Percentiles rank a stretch among this genome's conserved stretches.
Evolutionary conservation across 2,888 invertebrate species (phyloP).

Genomic region (Bimastos eiseni): DNA sequence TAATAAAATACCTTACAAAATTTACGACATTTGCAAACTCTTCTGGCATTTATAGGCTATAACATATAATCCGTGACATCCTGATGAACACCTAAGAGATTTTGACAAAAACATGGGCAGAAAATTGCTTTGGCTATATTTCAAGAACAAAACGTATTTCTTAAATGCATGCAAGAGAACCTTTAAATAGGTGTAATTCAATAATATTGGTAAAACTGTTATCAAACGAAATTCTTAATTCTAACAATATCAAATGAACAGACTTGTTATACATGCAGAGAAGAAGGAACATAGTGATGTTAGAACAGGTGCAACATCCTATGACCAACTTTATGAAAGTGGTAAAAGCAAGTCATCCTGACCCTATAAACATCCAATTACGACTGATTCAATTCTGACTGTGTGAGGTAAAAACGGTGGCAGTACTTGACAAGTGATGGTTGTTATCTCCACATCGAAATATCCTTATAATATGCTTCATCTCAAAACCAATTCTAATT

Average conservation of each 20-base stretch:
- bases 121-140: background rate
- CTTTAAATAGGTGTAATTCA: background rate
- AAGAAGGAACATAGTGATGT: background rate
- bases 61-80: background rate
- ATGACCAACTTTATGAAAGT: background rate
- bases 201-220: background rate
- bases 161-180: background rate
- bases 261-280: background rate
- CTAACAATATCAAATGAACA: background rate
- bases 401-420: background rate
- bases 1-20: background rate
- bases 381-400: background rate
- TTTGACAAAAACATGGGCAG: background rate
- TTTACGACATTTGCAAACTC: background rate
- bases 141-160: background rate
- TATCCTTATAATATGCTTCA: background rate
- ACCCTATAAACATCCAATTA: background rate
- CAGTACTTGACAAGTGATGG: background rate
- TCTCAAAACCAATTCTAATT: background rate
- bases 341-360: background rate
- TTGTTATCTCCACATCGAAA: background rate
- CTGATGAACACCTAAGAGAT: background rate
- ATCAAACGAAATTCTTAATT: background rate
- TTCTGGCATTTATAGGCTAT: background rate
- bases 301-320: background rate